Evolutionary conservation across 2,888 invertebrate species (phyloP), one percentile per base, ranked within the genome.

Genomic region (Euzophera pinguis): DNA sequence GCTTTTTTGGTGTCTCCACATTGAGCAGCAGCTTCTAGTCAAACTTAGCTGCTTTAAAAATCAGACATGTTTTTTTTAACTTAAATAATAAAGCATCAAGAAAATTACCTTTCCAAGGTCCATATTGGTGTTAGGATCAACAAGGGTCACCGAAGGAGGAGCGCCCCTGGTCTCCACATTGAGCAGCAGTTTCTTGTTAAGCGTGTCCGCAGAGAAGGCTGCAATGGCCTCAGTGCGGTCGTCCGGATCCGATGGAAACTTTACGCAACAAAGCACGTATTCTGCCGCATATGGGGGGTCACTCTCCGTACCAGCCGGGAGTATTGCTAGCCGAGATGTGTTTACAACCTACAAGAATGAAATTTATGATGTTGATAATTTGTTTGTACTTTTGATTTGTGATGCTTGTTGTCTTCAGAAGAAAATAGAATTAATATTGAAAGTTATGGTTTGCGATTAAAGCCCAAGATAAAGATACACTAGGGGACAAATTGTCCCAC

Each of bases 261-360:
- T 91, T 29, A 97, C 93, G 73, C 97, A 95, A 29, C 98, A 97
- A 55, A 99, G 90, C 1, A 91, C 88, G 76, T 96, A 98, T 77
- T 98, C 98, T n/a, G 92, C 93, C 0, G 98, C 99, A 75, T 94
- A 96, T 41, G 96, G 93, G 55, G 93, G 93, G 52, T 97, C 95
- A 1, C 90, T 80, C 34, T 93, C 92, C 0, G 84, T 76, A 52
- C 93, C 93, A 17, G 94, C 88, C 0, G 99, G 98, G 58, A 99
- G 90, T 10, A 93, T 85, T n/a, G 98, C 98, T 68, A 98, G 91
- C 57, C 95, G 93, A 45, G 93, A 93, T 16, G 92, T 81, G 62
- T 92, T 92, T 34, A 96, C 87, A 9, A 89, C 86, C 92, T 93
- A 22, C 22, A 22, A 22, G 3, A 22, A 22, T 22, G 5, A n/a